phyloP scores from a whole-genome alignment of 2,113 vertebrate genomes.

The Syngnathoides biaculeatus region DNA sequence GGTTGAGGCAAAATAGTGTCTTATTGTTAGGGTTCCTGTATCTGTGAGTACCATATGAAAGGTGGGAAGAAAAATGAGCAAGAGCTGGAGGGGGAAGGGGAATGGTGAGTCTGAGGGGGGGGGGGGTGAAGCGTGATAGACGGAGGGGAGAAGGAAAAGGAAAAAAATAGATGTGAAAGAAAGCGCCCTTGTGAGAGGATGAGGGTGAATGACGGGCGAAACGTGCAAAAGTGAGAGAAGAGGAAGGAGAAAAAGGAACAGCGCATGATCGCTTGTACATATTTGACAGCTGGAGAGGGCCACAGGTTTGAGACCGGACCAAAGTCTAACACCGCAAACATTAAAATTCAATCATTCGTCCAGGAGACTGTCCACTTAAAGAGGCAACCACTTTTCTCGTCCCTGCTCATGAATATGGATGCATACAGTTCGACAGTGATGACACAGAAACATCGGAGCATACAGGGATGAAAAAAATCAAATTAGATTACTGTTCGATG shows the following conservation, averaged over 20 bases:
- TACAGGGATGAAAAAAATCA: not conserved
- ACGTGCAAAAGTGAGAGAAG: slow-evolving; percentile 8
- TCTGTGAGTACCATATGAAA: slow-evolving; percentile 37
- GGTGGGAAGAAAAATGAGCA: slow-evolving; percentile 7
- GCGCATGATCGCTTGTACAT: not conserved
- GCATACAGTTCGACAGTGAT: not conserved
- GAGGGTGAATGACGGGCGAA: not conserved
- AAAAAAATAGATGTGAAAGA: not conserved
- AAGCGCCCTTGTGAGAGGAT: not conserved
- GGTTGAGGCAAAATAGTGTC: slow-evolving; percentile 26
- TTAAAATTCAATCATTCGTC: slow-evolving; percentile 22
- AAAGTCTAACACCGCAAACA: slow-evolving; percentile 45
- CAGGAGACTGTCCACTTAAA: slow-evolving; percentile 23
- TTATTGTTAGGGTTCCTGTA: slow-evolving; percentile 40
- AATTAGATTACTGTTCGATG: not conserved
- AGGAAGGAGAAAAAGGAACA: not conserved
- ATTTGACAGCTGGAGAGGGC: not conserved
- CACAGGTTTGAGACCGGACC: slow-evolving; percentile 24
- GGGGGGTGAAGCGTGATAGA: too few relatives aligned
- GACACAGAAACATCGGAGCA: slow-evolving; percentile 26
- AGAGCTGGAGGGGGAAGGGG: slow-evolving; percentile 4
- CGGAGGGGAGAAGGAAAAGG: not conserved
- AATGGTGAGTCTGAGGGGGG: too few relatives aligned
- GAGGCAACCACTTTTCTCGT: slow-evolving; percentile 15
- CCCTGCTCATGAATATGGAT: slow-evolving; percentile 49